These are phyloP conservation scores for Laterallus jamaicensis DNA, from an alignment of 2,113 vertebrate species.

Conservation along the genomic window DNA sequence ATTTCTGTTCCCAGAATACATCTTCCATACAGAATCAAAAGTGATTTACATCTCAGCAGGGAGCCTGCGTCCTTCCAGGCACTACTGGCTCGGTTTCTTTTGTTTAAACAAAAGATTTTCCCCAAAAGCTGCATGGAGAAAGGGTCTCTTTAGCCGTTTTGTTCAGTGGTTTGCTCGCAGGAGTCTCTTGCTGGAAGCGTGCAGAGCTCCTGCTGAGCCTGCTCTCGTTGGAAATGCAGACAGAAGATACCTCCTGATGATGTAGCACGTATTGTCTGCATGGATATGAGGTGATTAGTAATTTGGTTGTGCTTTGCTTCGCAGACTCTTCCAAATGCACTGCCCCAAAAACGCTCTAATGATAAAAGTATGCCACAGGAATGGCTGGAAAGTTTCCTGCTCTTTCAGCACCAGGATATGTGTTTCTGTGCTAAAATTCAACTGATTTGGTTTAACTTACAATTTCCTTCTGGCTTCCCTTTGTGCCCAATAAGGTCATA, in stretches of 20 bases:
- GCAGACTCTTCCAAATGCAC: neutral
- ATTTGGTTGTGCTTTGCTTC: neutral
- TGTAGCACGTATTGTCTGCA: neutral
- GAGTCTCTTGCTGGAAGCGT: neutral
- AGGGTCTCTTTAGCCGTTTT: neutral
- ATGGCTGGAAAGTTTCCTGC: neutral
- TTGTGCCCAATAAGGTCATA: neutral
- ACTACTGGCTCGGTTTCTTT: constrained; percentile 11
- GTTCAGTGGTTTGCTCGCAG: neutral
- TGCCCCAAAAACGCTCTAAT: neutral
- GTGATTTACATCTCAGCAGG: constrained; percentile 44
- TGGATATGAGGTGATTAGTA: neutral
- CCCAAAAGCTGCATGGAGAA: constrained; percentile 18
- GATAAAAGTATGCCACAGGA: neutral
- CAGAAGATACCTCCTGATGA: neutral
- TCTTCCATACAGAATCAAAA: constrained; percentile 2
- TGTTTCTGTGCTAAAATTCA: neutral
- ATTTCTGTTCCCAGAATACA: neutral
- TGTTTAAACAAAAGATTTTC: constrained; percentile 53
- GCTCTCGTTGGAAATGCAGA: neutral
- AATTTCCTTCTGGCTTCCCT: neutral
- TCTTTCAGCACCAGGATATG: neutral
- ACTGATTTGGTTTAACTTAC: neutral
- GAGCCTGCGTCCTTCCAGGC: constrained; percentile 22
- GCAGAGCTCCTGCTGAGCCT: neutral